These are phyloP conservation scores for Mola mola DNA, from an alignment of 2,113 vertebrate genomes.

Conservation along the genomic window DNA sequence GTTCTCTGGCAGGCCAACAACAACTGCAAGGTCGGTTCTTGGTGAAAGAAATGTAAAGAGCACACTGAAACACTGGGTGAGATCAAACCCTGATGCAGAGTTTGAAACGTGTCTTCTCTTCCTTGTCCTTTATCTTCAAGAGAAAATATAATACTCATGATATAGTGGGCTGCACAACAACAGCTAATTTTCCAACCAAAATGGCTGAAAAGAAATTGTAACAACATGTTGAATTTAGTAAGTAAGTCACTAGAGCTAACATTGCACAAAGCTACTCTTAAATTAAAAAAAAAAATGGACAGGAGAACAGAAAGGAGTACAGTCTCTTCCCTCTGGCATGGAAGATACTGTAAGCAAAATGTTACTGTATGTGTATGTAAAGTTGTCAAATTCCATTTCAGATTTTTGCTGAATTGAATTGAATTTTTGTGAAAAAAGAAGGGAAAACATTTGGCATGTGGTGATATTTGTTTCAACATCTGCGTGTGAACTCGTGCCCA, in stretches of 20 bases:
- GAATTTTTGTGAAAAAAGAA: conserved; percentile 35
- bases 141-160: too few species aligned
- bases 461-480: conserved; percentile 39
- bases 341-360: too few species aligned
- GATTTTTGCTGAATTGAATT: too few species aligned
- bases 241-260: conserved; percentile 2
- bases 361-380: too few species aligned
- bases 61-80: too few species aligned
- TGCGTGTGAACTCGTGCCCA: conserved; percentile 31
- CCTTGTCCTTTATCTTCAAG: neutral
- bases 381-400: too few species aligned
- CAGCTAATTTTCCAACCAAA: conserved; percentile 6
- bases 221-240: neutral
- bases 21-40: too few species aligned
- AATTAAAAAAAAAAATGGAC: conserved; percentile 33
- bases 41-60: too few species aligned
- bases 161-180: neutral
- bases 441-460: conserved; percentile 32
- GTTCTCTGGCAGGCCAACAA: neutral
- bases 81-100: neutral
- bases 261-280: conserved; percentile 15
- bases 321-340: too few species aligned
- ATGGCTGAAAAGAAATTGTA: neutral
- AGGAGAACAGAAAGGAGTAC: conserved; percentile 29
- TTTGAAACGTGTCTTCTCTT: neutral